These are phyloP conservation scores for Hirtodrosophila duncani DNA, from an alignment of 2,888 invertebrate species.

Conservation along the genomic window DNA sequence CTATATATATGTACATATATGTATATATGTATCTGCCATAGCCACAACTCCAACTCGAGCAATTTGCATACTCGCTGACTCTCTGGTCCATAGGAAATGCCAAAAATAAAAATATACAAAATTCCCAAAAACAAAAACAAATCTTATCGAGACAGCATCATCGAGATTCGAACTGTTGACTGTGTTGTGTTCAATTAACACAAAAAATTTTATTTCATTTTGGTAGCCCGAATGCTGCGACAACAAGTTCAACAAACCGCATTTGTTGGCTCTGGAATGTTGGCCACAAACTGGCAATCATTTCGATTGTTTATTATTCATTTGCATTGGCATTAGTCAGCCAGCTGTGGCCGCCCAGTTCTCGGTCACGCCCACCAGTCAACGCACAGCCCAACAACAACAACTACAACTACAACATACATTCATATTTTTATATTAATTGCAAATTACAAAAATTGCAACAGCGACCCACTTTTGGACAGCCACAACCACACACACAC, in stretches of 20 bases:
- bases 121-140: conserved; percentile 52
- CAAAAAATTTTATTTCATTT: conserved; percentile 53
- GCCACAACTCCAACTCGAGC: too few species aligned
- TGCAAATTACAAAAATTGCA: conserved; percentile 62
- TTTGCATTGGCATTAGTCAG: conserved; percentile 54
- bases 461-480: conserved; percentile 55
- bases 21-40: conserved; percentile 6
- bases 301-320: conserved; percentile 51
- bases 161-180: conserved; percentile 35
- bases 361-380: conserved; percentile 1
- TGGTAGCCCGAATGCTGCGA: too few species aligned
- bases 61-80: conserved; percentile 60
- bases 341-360: conserved; percentile 18
- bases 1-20: conserved; percentile 15
- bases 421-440: conserved; percentile 44
- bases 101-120: conserved; percentile 24
- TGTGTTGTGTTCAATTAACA: conserved; percentile 65
- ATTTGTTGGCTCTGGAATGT: conserved; percentile 48
- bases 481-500: conserved; percentile 10
- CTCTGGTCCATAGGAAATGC: too few species aligned
- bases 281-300: conserved; percentile 50
- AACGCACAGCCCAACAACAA: background rate
- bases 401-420: conserved; percentile 37
- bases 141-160: conserved; percentile 24
- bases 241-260: conserved; percentile 60